Conservation (phyloP, 1,140 invertebrate species). For the Sycophaga agraensis region DNA sequence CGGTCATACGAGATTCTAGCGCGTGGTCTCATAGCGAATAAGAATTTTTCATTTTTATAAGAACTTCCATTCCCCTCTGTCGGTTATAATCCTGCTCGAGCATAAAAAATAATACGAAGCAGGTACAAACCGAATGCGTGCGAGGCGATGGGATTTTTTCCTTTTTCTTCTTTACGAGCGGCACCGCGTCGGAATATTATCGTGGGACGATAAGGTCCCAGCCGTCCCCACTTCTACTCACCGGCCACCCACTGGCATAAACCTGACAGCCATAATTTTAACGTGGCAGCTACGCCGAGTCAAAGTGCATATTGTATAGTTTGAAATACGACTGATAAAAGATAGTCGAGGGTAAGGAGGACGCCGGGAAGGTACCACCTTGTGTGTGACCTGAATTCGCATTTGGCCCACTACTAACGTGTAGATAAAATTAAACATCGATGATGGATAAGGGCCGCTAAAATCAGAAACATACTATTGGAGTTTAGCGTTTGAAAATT, state of each 20-base stretch:
- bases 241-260: neutral
- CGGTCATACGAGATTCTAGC: too few species aligned
- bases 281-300: slow-evolving; percentile 5
- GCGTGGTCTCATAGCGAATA: too few species aligned
- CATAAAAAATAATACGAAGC: neutral
- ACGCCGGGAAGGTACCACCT: neutral
- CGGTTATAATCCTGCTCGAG: neutral
- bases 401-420: too few species aligned
- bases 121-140: neutral
- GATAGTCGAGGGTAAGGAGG: neutral
- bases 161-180: slow-evolving; percentile 3
- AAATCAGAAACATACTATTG: too few species aligned
- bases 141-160: neutral
- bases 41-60: neutral
- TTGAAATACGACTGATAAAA: slow-evolving; percentile 23
- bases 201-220: slow-evolving; percentile 4
- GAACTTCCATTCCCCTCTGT: neutral
- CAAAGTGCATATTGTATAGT: slow-evolving; percentile 21
- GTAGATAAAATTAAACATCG: too few species aligned
- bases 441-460: too few species aligned
- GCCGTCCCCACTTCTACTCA: too few species aligned
- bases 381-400: neutral
- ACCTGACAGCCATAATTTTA: slow-evolving; percentile 15
- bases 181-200: neutral
- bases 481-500: too few species aligned